Evolutionary conservation across 1,140 invertebrate species (phyloP), one percentile per base, ranked within the genome.

Genomic region (Rhynchophorus ferrugineus): DNA sequence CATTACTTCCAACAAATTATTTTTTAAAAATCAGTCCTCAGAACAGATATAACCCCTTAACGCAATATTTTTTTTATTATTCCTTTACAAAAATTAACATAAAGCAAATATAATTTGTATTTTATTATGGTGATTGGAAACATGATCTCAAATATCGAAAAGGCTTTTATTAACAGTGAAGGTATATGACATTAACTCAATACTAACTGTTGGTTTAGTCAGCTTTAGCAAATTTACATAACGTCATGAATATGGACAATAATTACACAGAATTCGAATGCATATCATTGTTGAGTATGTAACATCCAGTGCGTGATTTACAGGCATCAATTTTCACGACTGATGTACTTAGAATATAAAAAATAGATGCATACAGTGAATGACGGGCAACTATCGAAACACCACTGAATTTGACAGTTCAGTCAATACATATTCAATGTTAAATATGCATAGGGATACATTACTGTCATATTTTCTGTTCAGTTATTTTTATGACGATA

Each of bases 181-280:
- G 24, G 24, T 35, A 13, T 46, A 24, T 36, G 44, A 46, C 29
- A 46, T 35, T 35, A 35, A 24, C 24, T 44, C 18, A 39, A 49
- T 38, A 33, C 20, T 47, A 35, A 36, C 34, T 16, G 19, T 49
- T 13, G 39, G 48, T 49, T 49, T 20, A 14, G 39, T 35, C 39
- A 35, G 48, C 29, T 20, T 9, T 11, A n/a, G 9, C 24, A 49
- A 16, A 42, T 49, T 42, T 49, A 49, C 48, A 49, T 49, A 49
- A 49, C 18, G 48, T 43, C 48, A 49, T 49, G 48, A 49, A 49
- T 49, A 49, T 49, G 37, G 39, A 41, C 48, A 49, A 49, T 49
- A 42, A 49, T 49, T 43, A 49, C 38, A 39, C 38, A 49, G 20
- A 48, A 48, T 49, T 43, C 24, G 48, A 49, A 37, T 43, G 38